Conservation (phyloP, 2,113 vertebrate genomes). For the Labrus mixtus region DNA sequence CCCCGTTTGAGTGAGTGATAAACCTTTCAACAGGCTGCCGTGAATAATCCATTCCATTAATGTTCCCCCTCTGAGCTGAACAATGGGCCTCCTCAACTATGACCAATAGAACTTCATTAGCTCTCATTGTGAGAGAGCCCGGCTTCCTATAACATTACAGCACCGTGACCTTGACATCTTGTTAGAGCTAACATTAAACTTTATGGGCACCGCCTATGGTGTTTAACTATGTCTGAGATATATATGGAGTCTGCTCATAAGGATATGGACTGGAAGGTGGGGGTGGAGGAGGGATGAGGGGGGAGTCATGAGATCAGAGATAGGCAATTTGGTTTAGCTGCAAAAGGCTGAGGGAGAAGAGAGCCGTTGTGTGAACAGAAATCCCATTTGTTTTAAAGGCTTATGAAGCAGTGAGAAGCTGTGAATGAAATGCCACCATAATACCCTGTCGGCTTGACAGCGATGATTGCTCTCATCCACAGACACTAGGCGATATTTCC, state of each 20-base stretch:
- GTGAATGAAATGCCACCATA: conserved; percentile 40
- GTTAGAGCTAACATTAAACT: conserved; percentile 77
- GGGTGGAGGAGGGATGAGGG: neutral
- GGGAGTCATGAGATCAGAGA: conserved; percentile 35
- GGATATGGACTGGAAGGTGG: conserved; percentile 35
- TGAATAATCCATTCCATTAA: conserved; percentile 78
- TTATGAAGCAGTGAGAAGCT: conserved; percentile 43
- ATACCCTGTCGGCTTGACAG: conserved; percentile 25
- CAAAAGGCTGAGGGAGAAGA: conserved; percentile 1
- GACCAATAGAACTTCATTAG: conserved; percentile 74
- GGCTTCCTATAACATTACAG: conserved; percentile 68
- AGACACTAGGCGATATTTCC: neutral
- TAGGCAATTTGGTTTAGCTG: conserved; percentile 26
- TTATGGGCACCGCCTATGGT: conserved; percentile 67
- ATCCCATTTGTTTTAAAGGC: conserved; percentile 56
- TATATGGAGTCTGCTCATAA: conserved; percentile 66
- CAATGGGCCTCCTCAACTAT: conserved; percentile 67
- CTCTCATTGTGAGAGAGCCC: conserved; percentile 60
- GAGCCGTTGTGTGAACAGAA: conserved; percentile 18
- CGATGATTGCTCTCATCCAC: conserved; percentile 38
- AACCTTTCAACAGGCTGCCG: conserved; percentile 71
- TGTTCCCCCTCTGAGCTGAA: conserved; percentile 53
- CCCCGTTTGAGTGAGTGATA: conserved; percentile 70
- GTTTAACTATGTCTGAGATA: conserved; percentile 70
- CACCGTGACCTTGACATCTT: conserved; percentile 80